Conservation (phyloP, 2,113 vertebrate species). For the Todiramphus saurophagus region DNA sequence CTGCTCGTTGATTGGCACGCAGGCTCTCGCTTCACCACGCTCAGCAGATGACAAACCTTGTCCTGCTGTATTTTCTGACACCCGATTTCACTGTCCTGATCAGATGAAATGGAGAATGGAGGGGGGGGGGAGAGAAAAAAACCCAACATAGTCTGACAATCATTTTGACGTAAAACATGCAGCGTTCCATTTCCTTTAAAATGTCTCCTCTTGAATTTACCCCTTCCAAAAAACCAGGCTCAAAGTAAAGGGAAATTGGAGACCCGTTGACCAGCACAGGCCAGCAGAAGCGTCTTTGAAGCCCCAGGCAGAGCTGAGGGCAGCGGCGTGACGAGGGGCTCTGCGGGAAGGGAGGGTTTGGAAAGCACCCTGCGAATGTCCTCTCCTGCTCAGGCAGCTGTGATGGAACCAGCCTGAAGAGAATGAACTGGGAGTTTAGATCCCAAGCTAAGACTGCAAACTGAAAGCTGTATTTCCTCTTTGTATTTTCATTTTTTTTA, state of each 20-base stretch:
- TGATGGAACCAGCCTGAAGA: background rate
- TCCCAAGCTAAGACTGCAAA: background rate
- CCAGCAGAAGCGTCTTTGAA: background rate
- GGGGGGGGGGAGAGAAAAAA: background rate
- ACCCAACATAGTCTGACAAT: background rate
- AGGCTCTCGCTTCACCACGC: accelerated
- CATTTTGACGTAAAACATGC: background rate
- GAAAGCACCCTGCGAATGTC: background rate
- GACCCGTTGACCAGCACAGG: accelerated
- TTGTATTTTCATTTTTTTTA: background rate
- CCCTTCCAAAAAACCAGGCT: background rate
- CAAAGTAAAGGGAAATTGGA: background rate
- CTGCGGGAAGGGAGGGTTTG: background rate
- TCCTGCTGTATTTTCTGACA: background rate
- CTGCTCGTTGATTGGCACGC: background rate
- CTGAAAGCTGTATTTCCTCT: background rate
- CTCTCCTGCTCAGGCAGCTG: background rate
- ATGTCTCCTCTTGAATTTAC: accelerated
- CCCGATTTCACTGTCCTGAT: background rate
- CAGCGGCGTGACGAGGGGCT: accelerated
- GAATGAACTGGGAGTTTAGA: background rate
- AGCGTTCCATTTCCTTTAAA: background rate
- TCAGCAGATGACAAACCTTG: background rate
- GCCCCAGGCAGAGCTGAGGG: accelerated
- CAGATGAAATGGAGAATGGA: background rate